Conservation (phyloP, 1,140 invertebrate genomes). For the Drosophila truncata region DNA sequence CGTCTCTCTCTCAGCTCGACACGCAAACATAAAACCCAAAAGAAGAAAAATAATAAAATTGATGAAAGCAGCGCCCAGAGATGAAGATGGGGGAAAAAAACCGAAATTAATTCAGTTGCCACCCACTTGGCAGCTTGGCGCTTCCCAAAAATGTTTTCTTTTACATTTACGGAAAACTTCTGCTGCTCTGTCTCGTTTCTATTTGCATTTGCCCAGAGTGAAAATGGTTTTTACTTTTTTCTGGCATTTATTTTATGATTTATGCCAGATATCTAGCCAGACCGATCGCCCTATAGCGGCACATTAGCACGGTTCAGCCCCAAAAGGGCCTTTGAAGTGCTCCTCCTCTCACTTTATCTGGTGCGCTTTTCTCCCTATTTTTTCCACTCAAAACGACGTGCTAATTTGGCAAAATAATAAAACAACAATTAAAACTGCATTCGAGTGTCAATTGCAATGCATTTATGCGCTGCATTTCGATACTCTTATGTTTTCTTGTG, state of each 20-base stretch:
- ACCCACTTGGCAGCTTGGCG: slow-evolving; percentile 69
- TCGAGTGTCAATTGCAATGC: slow-evolving; percentile 70
- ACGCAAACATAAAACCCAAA: slow-evolving; percentile 74
- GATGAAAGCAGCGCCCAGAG: slow-evolving; percentile 47
- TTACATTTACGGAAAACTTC: slow-evolving; percentile 56
- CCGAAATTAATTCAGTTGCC: slow-evolving; percentile 80
- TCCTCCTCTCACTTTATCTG: slow-evolving; percentile 12
- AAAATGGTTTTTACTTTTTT: slow-evolving; percentile 52
- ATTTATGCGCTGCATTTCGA: slow-evolving; percentile 14
- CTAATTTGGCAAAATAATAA: slow-evolving; percentile 79
- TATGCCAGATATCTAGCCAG: slow-evolving; percentile 56
- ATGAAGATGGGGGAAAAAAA: slow-evolving; percentile 5
- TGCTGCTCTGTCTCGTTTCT: slow-evolving; percentile 29
- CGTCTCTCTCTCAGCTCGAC: slow-evolving; percentile 70
- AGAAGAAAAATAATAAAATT: slow-evolving; percentile 61
- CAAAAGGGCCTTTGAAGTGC: slow-evolving; percentile 66
- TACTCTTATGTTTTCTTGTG: slow-evolving; percentile 2
- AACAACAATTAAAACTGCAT: slow-evolving; percentile 71
- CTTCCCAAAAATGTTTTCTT: slow-evolving; percentile 75
- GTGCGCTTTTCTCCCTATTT: background rate
- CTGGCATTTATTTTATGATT: slow-evolving; percentile 64
- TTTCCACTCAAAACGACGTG: slow-evolving; percentile 67
- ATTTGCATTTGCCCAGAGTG: slow-evolving; percentile 50
- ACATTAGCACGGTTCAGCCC: slow-evolving; percentile 53
- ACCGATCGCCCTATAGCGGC: slow-evolving; percentile 65